phyloP scores from a whole-genome alignment of 2,797 vertebrate species.

The Emys orbicularis region DNA sequence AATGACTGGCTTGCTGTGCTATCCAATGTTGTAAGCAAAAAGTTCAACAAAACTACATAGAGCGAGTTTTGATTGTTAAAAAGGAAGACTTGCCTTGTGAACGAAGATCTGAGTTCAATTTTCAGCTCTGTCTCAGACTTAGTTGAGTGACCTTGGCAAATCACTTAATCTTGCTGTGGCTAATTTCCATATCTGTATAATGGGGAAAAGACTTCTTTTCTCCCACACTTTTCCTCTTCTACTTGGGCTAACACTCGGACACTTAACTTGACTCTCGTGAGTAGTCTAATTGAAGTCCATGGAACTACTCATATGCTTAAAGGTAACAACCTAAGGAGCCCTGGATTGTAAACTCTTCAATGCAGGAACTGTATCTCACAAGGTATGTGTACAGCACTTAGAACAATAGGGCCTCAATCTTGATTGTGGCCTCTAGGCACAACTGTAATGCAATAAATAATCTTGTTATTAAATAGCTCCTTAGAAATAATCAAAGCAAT shows the following conservation, averaged over 20 bases:
- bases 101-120: not conserved
- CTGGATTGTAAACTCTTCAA: not conserved
- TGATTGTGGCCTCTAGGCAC: not conserved
- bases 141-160: not conserved
- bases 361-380: accelerated
- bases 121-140: not conserved
- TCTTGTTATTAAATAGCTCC: not conserved
- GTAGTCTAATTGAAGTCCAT: not conserved
- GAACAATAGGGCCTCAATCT: not conserved
- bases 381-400: not conserved
- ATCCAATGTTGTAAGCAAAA: not conserved
- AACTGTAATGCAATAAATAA: not conserved
- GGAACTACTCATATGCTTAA: not conserved
- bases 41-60: not conserved
- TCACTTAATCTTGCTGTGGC: not conserved
- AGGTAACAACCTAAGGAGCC: not conserved
- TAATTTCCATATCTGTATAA: not conserved
- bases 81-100: not conserved
- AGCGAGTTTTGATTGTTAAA: not conserved
- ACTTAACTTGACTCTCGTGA: not conserved
- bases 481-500: not conserved
- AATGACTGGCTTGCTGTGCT: not conserved
- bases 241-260: not conserved
- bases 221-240: not conserved
- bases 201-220: not conserved